phyloP scores from a whole-genome alignment of 1,140 invertebrate species.

The Leptinotarsa defecta region DNA sequence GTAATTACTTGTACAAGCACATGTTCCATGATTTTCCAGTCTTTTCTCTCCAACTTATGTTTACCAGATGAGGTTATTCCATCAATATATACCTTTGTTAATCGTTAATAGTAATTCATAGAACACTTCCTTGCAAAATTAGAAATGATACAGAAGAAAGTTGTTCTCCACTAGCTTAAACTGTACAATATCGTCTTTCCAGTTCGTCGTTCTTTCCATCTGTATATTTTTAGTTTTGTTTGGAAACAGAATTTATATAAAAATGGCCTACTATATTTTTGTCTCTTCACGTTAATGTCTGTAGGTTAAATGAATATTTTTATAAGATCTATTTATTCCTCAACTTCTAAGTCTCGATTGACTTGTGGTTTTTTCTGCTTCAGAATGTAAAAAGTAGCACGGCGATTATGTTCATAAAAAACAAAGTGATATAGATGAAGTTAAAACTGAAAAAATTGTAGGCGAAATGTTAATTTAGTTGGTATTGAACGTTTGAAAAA shows the following conservation, averaged over 20 bases:
- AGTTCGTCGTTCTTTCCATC: not conserved
- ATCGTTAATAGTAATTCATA: conserved; percentile 3
- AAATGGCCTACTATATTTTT: conserved; percentile 45
- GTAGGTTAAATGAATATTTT: conserved; percentile 47
- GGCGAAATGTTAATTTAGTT: no score
- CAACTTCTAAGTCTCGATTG: not conserved
- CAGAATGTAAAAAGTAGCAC: not conserved
- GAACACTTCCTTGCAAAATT: conserved; percentile 11
- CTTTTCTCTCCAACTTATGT: not conserved
- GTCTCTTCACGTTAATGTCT: conserved; percentile 43
- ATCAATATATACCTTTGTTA: conserved; percentile 8
- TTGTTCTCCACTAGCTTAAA: not conserved
- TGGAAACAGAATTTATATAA: conserved; percentile 30
- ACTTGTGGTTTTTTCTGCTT: not conserved
- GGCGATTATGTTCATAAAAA: not conserved
- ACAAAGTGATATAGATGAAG: not conserved
- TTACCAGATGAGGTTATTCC: not conserved
- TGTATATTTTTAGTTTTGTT: conserved; percentile 35
- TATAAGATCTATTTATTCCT: conserved; percentile 36
- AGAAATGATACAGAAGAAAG: conserved; percentile 10
- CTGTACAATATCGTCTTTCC: not conserved
- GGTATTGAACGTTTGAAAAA: no score
- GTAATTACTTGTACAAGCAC: no score
- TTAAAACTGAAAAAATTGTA: not conserved
- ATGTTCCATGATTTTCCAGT: not conserved